Evolutionary conservation across 2,113 vertebrate genomes (phyloP), one percentile per base, ranked within the genome.

Genomic region (Paraplagusia blochii): DNA sequence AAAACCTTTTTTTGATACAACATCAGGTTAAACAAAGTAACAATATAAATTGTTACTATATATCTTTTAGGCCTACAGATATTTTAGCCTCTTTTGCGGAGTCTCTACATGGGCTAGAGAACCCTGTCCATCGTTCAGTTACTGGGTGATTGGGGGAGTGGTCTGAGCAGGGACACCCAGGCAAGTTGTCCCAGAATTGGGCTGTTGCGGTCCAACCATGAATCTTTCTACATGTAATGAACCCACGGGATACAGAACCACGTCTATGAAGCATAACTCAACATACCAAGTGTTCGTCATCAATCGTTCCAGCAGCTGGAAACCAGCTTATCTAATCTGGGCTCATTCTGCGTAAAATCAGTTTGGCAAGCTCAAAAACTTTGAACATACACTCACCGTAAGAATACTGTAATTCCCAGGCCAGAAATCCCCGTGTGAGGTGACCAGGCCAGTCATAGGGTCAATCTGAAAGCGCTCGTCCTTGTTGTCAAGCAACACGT

Each of bases 371-470:
- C 11, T 16, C 7, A 8, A 10, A 50, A 10, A 11, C 9, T 59
- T 29, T 29, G 6, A 16, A 33, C 17, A 16, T 10, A 34, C 15
- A 22, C 79, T 10, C 58, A 99, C 97, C 81, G 93, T 94, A 1
- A 99, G 82, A 52, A 98, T 98, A 36, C 89, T 95, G 89, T 99
- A 98, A 53, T 94, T 94, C 0, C 93, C 93, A 0, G 88, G 87
- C 68, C 80, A 69, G 64, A 98, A 99, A 35, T 88, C 80, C 0
- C 92, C 92, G 1, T 58, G 89, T 0, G 93, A 89, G 0, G 90
- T 91, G 47, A 99, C 90, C 40, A 89, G 69, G 0, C 95, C 97
- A 0, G 91, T 95, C 17, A 61, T 76, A 0, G 92, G 76, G 76
- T 95, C 84, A 5, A 99, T 91, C 35, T 81, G 79, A 72, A 96